These are phyloP conservation scores for Bombus confusus DNA, from an alignment of 1,140 invertebrate species.

Conservation along the genomic window DNA sequence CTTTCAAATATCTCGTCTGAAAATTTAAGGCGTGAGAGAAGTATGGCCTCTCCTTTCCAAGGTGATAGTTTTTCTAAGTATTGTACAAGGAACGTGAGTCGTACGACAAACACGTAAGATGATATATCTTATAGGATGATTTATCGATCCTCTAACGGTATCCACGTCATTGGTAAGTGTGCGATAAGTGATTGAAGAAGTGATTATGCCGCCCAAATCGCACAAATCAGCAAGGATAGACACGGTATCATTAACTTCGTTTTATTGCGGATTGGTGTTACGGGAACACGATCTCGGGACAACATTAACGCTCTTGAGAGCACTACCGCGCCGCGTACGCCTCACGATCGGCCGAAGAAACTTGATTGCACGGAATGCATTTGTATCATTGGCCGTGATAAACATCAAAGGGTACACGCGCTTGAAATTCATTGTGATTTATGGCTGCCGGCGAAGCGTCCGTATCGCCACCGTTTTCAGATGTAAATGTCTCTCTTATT, in stretches of 20 bases:
- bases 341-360: constrained; percentile 22
- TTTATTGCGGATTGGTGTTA: constrained; percentile 48
- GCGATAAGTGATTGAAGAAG: constrained; percentile 48
- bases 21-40: neutral
- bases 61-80: constrained; percentile 10
- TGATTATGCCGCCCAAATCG: constrained; percentile 56
- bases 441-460: constrained; percentile 16
- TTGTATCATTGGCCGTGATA: constrained; percentile 50
- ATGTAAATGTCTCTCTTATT: constrained; percentile 40
- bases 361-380: constrained; percentile 52
- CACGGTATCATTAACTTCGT: constrained; percentile 48
- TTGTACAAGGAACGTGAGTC: neutral
- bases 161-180: constrained; percentile 37
- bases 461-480: constrained; percentile 37
- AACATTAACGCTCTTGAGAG: constrained; percentile 4
- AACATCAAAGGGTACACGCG: constrained; percentile 48
- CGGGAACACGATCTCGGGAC: constrained; percentile 34
- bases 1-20: neutral
- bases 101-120: neutral
- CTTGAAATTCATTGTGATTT: constrained; percentile 49
- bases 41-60: neutral
- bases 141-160: constrained; percentile 47
- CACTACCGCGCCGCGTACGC: neutral
- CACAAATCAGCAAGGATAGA: constrained; percentile 41
- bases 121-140: constrained; percentile 33